Conservation (phyloP, 2,113 vertebrate genomes). For the Oplegnathus fasciatus region DNA sequence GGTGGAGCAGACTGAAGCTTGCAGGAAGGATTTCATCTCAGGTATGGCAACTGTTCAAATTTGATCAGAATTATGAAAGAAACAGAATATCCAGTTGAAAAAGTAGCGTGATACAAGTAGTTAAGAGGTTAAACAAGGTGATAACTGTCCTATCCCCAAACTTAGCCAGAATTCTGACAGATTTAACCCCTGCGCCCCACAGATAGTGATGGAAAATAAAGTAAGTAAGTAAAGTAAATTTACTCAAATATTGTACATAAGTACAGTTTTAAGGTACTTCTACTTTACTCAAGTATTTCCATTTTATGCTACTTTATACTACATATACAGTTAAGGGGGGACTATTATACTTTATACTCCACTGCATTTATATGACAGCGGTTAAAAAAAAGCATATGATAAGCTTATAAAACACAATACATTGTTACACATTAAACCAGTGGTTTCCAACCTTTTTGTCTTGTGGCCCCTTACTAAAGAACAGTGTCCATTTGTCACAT, state of each 20-base stretch:
- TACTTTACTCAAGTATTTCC: not conserved
- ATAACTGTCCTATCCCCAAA: not conserved
- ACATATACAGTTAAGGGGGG: not conserved
- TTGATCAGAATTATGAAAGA: no score
- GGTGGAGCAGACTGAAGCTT: constrained; percentile 84
- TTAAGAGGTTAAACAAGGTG: not conserved
- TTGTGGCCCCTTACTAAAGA: no score
- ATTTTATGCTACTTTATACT: not conserved
- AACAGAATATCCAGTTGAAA: no score
- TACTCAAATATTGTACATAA: not conserved
- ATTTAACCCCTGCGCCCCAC: not conserved
- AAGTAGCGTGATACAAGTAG: no score
- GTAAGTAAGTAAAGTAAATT: not conserved
- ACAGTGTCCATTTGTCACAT: no score
- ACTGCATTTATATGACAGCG: no score
- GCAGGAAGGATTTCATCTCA: constrained; percentile 66
- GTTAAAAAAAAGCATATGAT: no score
- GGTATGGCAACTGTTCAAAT: no score
- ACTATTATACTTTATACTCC: not conserved
- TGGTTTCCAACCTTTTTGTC: no score
- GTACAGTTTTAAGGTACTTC: not conserved
- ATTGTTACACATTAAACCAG: no score
- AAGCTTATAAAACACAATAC: no score
- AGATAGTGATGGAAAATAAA: not conserved
- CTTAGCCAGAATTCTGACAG: not conserved